Evolutionary conservation across 2,113 vertebrate species (phyloP), one percentile per base, ranked within the genome.

Genomic region (Fulmarus glacialis): DNA sequence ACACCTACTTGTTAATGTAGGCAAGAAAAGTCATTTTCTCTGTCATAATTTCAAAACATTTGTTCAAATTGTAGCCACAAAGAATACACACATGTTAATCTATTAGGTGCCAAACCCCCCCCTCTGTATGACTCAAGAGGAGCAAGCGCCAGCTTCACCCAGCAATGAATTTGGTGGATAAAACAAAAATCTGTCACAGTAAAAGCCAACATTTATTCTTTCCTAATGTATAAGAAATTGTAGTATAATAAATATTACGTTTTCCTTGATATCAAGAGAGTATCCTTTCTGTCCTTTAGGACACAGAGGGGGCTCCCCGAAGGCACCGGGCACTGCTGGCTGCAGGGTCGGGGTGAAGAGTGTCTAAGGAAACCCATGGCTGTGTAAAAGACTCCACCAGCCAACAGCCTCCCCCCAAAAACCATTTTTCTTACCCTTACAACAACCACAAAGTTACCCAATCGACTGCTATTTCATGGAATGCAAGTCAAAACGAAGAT

Each of bases 41-140:
- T 50, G 59, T 72, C 66, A 72, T 19, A 64, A 43, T 91, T 87
- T 87, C 77, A 87, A 94, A 96, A 94, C 47, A 82, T 55, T 94
- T 94, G 74, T 88, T 92, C 56, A 68, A 53, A 82, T 70, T 71
- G 79, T 58, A 91, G 43, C n/a, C 50, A 90, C 40, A 77, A 36
- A 94, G 36, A 85, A 50, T 84, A 73, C 59, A 92, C 89, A 77
- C 48, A 94, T 47, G 30, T 26, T 63, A 75, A 30, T 12, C 27
- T 42, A 73, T 67, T 63, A 62, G 26, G 15, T 60, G 60, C 82
- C 81, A 95, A 60, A 12, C 17, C 42, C 29, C 22, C 58, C 4
- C 62, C 34, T 59, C 48, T 9, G 10, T 18, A n/a, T 68, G 43
- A 97, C 59, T 93, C 87, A 80, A 79, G 78, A 87, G 53, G 55